phyloP scores from a whole-genome alignment of 2,113 vertebrate species.

The Sebastes fasciatus region DNA sequence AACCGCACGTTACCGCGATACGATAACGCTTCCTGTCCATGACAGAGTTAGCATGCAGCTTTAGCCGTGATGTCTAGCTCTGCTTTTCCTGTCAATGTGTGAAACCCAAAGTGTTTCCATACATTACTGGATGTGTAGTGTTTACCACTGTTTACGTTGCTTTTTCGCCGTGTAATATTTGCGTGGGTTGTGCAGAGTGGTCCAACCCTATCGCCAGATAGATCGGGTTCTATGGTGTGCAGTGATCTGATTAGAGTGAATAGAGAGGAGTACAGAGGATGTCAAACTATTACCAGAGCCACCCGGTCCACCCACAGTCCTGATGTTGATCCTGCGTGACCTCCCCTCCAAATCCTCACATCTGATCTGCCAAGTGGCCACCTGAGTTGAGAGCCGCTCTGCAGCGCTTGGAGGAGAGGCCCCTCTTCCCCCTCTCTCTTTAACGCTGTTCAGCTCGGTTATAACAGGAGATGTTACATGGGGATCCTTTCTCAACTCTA shows the following conservation, averaged over 20 bases:
- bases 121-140: no score
- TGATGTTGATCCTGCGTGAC: slow-evolving; percentile 29
- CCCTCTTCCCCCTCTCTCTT: background rate
- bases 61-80: no score
- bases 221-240: background rate
- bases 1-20: no score
- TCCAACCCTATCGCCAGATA: no score
- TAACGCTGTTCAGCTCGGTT: slow-evolving; percentile 3
- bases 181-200: no score
- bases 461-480: slow-evolving; percentile 1
- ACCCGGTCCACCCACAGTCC: slow-evolving; percentile 37
- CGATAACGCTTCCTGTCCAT: no score
- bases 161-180: no score
- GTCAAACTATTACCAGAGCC: slow-evolving; percentile 31
- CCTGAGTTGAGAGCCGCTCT: slow-evolving; percentile 55
- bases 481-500: background rate
- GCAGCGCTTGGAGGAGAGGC: slow-evolving; percentile 11
- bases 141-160: no score
- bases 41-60: no score
- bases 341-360: slow-evolving; percentile 45
- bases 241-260: slow-evolving; percentile 15
- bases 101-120: no score
- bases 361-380: slow-evolving; percentile 46
- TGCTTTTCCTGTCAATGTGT: no score
- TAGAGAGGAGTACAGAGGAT: slow-evolving; percentile 1